Conservation (phyloP, 2,888 invertebrate species). For the Chrysotoxum bicinctum region DNA sequence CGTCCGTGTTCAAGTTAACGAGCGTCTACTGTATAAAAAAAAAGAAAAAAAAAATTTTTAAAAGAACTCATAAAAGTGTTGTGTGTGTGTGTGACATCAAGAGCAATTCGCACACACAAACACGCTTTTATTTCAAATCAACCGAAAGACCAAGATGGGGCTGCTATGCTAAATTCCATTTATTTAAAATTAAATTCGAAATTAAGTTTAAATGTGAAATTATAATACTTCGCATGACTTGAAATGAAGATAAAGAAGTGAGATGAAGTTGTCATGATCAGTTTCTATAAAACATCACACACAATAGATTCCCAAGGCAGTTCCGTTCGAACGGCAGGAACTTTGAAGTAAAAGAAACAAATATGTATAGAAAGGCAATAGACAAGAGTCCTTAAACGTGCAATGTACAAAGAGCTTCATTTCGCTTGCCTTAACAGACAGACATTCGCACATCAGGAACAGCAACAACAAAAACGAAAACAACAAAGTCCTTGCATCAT, state of each 20-base stretch:
- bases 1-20: no score
- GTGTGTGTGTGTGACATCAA: background rate
- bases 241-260: background rate
- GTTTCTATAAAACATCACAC: constrained; percentile 19
- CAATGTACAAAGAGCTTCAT: constrained; percentile 43
- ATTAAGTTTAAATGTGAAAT: constrained; percentile 40
- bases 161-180: background rate
- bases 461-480: background rate
- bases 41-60: no score
- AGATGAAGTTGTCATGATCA: constrained; percentile 52
- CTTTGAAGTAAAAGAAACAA: constrained; percentile 6
- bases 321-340: constrained; percentile 11
- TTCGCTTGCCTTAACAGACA: constrained; percentile 12
- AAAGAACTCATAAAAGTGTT: no score
- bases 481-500: constrained; percentile 23
- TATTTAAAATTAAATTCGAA: constrained; percentile 25
- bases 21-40: no score
- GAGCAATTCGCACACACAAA: background rate
- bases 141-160: background rate
- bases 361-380: background rate
- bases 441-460: constrained; percentile 3
- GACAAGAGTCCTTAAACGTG: constrained; percentile 13
- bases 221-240: constrained; percentile 8
- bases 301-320: constrained; percentile 16
- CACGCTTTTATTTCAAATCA: background rate